phyloP scores from a whole-genome alignment of 2,888 invertebrate genomes.

The Lissocephala sabroskyi region DNA sequence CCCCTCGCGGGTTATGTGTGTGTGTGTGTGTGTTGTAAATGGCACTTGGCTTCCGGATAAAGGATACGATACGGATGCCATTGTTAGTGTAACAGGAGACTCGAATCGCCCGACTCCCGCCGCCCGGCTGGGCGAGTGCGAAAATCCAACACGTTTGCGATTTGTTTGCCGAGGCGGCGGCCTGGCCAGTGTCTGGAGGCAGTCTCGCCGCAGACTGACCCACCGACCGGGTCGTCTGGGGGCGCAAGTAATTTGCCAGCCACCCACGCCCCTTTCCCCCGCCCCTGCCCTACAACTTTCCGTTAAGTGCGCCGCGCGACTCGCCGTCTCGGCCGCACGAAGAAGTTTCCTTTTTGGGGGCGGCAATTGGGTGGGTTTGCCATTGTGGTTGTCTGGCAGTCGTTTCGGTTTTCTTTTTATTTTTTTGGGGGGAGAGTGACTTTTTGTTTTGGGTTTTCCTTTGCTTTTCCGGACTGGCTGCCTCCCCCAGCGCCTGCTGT shows the following conservation, averaged over 20 bases:
- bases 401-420: too few species aligned
- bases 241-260: background rate
- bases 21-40: slow-evolving; percentile 28
- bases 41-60: slow-evolving; percentile 56
- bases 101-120: slow-evolving; percentile 1
- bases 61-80: slow-evolving; percentile 55
- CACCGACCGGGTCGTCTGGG: background rate
- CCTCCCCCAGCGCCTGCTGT: slow-evolving; percentile 10
- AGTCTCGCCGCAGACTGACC: slow-evolving; percentile 20
- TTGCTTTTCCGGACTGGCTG: slow-evolving; percentile 10
- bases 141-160: slow-evolving; percentile 54
- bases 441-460: slow-evolving; percentile 12
- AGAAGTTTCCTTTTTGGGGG: too few species aligned
- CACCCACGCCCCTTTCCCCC: too few species aligned
- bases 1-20: background rate
- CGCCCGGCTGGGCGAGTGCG: slow-evolving; percentile 44
- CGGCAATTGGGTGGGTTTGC: background rate
- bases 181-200: slow-evolving; percentile 25
- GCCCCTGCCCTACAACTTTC: background rate
- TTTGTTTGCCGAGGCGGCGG: slow-evolving; percentile 25
- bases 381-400: too few species aligned
- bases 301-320: background rate
- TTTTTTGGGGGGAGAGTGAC: too few species aligned
- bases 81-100: background rate
- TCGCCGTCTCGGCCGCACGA: background rate